Base-by-base conservation (phyloP, 2,888 invertebrate species). In the Hoplodrina blanda region DNA sequence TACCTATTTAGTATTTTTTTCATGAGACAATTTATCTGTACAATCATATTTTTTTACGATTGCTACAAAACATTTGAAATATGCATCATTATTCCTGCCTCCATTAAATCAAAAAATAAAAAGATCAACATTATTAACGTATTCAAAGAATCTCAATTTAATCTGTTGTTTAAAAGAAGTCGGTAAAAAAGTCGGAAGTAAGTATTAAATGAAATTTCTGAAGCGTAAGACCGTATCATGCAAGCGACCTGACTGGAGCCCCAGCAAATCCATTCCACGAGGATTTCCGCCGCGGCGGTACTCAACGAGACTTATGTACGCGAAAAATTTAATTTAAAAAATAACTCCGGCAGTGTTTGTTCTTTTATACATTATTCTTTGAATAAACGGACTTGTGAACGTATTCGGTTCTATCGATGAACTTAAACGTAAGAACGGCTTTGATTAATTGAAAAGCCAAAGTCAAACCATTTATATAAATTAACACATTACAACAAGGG, bases 321-420 rank as follows among this genome's bases (percentile, higher is more conserved):
- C 76, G 85, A 89, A 91, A 91, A 90, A 89, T 90, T 89, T 90
- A 90, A 91, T 91, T 91, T 89, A 83, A 89, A 88, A 89, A 88
- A 88, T 90, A 89, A 88, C 90, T 89, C 78, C 56, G 63, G 17
- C 68, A 13, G n/a, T 30, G n/a, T 69, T 59, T 56, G 59, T 67
- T 61, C 30, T 41, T 37, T 54, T 52, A 61, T 54, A 41, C 55
- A 50, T 61, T 68, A 59, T 60, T 65, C 46, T 64, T 68, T 68
- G 41, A 64, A 4, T 53, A 30, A 76, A 70, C 56, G 17, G 20
- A 54, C 50, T 73, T 37, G 15, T 55, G 37, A 60, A 70, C 56
- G n/a, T 17, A 17, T 53, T 50, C 7, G 13, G 15, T 57, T 62
- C 30, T 20, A 61, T 50, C 53, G 46, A 69, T 63, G 60, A 8